These are phyloP conservation scores for Microtus oregoni DNA, from an alignment of 2,113 vertebrate species.

Conservation along the genomic window DNA sequence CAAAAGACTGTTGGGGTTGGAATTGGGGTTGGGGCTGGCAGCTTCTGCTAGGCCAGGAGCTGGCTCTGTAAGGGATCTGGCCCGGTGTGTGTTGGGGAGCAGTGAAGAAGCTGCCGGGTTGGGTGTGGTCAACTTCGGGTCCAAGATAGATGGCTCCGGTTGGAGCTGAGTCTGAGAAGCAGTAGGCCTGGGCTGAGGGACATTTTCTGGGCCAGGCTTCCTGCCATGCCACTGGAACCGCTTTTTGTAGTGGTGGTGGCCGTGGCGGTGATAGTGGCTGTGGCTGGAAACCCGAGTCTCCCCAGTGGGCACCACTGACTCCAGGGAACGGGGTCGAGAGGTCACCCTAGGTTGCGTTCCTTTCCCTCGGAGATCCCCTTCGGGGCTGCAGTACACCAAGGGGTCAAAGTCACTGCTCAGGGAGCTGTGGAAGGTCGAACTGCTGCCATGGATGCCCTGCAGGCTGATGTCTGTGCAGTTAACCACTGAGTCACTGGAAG, in stretches of 20 bases:
- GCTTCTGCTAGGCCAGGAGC: background rate
- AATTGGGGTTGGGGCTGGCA: constrained; percentile 52
- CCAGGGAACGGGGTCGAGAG: constrained; percentile 91
- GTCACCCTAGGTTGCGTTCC: constrained; percentile 77
- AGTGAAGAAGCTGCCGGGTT: constrained; percentile 64
- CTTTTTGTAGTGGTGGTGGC: constrained; percentile 95
- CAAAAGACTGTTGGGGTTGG: constrained; percentile 73
- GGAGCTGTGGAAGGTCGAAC: constrained; percentile 97
- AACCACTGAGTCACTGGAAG: constrained; percentile 97
- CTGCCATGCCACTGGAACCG: constrained; percentile 67
- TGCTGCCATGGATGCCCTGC: constrained; percentile 97
- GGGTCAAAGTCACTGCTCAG: constrained; percentile 98
- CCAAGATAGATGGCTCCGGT: background rate
- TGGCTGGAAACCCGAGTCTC: constrained; percentile 93
- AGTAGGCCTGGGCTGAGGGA: constrained; percentile 58
- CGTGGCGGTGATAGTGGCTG: constrained; percentile 95
- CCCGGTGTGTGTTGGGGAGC: constrained; percentile 41
- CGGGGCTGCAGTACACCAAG: constrained; percentile 90
- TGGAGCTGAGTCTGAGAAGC: constrained; percentile 65
- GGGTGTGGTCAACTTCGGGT: constrained; percentile 21
- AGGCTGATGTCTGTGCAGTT: constrained; percentile 97
- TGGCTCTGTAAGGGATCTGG: constrained; percentile 36
- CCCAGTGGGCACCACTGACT: constrained; percentile 88
- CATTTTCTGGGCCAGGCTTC: constrained; percentile 62
- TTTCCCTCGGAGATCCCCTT: constrained; percentile 72